Percentiles rank a stretch among this genome's conserved stretches.
Conservation (phyloP, 2,113 vertebrate species). For the Brachypteracias leptosomus region DNA sequence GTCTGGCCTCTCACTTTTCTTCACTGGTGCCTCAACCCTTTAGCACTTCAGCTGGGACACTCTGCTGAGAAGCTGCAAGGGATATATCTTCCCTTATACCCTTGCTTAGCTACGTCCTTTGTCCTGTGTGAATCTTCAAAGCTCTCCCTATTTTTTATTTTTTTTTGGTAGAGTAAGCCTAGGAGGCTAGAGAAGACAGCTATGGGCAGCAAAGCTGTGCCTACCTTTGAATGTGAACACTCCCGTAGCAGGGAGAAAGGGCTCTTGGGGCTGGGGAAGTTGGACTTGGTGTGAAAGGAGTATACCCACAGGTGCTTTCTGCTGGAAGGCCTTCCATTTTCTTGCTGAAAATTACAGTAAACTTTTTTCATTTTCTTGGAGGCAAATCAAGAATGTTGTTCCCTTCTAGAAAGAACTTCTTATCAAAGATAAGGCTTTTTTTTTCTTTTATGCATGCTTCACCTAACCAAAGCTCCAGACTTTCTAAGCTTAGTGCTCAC, state of each 20-base stretch:
- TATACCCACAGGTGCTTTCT: not conserved
- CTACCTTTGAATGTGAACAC: accelerated
- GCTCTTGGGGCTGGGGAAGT: accelerated
- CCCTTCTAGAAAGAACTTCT: not conserved
- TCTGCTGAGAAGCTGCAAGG: not conserved
- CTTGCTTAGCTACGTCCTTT: not conserved
- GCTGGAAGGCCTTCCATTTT: not conserved
- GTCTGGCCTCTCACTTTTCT: not conserved
- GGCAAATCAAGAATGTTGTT: not conserved
- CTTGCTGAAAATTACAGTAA: not conserved
- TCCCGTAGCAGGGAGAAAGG: not conserved
- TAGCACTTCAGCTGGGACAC: not conserved
- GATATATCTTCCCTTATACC: not conserved
- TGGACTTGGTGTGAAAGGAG: not conserved
- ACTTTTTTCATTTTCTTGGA: not conserved
- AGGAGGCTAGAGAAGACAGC: not conserved
- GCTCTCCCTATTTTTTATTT: too few species aligned
- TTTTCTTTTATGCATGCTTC: not conserved
- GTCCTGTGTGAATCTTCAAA: not conserved
- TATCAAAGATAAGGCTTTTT: not conserved
- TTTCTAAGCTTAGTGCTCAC: not conserved
- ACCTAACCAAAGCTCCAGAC: not conserved
- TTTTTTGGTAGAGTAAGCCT: not conserved
- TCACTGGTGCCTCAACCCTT: not conserved
- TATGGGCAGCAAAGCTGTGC: not conserved